phyloP scores from a whole-genome alignment of 2,113 vertebrate genomes.

The Tylochromis polylepis region DNA sequence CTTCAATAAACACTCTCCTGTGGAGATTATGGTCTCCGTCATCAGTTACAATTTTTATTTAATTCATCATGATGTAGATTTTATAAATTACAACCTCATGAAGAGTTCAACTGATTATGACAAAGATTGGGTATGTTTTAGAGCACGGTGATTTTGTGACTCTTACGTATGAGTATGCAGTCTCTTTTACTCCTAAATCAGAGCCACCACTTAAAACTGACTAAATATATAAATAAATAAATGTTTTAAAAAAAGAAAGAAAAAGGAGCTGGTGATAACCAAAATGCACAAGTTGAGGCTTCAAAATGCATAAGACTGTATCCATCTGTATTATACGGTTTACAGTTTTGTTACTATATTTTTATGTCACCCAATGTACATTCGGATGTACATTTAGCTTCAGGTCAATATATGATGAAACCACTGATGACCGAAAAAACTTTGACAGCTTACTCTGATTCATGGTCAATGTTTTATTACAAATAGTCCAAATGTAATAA shows the following conservation, averaged over 20 bases:
- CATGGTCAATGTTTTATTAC: not conserved
- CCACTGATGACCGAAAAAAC: not conserved
- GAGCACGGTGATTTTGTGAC: accelerated
- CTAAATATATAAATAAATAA: not conserved
- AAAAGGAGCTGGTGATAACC: accelerated
- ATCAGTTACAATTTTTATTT: not conserved
- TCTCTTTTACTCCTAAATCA: accelerated
- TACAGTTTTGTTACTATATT: not conserved
- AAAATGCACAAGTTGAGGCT: not conserved
- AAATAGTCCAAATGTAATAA: not conserved
- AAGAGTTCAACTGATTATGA: not conserved
- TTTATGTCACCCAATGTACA: not conserved
- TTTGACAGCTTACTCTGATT: not conserved
- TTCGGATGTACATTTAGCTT: not conserved
- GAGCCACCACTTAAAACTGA: not conserved
- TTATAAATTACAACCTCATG: not conserved
- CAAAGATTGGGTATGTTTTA: too few relatives aligned
- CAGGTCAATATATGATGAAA: not conserved
- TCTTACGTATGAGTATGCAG: not conserved
- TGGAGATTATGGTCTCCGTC: not conserved
- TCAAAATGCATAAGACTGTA: accelerated
- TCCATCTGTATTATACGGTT: not conserved
- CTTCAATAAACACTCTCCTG: accelerated
- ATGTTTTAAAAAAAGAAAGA: too few relatives aligned
- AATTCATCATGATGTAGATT: not conserved